phyloP scores from a whole-genome alignment of 2,888 invertebrate species.

The Caenorhabditis sulstoni region DNA sequence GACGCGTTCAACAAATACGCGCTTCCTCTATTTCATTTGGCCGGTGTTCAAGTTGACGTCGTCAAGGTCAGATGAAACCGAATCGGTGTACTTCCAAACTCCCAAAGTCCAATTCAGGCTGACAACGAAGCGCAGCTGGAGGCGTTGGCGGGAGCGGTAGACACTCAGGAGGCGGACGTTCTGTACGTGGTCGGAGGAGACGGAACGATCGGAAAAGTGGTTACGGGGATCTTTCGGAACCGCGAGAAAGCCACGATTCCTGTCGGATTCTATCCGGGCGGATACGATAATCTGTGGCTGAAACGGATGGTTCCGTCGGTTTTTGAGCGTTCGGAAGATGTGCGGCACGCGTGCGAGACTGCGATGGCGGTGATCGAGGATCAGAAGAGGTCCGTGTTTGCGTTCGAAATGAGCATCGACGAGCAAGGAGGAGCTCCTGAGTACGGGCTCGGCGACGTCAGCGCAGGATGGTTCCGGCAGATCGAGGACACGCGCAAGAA shows the following conservation, averaged over 20 bases:
- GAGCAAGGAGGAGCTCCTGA: constrained; percentile 21
- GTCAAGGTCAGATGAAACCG: constrained; percentile 46
- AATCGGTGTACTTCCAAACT: no score
- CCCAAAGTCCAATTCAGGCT: constrained; percentile 34
- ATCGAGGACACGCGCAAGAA: constrained; percentile 76
- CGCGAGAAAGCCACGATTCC: constrained; percentile 66
- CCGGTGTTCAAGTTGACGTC: constrained; percentile 76
- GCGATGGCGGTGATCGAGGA: constrained; percentile 79
- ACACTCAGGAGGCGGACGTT: constrained; percentile 76
- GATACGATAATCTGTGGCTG: constrained; percentile 70
- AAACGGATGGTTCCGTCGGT: constrained; percentile 65
- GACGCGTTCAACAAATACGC: constrained; percentile 76
- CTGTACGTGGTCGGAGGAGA: constrained; percentile 79
- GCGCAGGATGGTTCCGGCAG: constrained; percentile 77
- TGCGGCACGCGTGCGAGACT: constrained; percentile 74
- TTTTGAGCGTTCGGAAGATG: constrained; percentile 67
- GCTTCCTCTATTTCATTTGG: constrained; percentile 77
- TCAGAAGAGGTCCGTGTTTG: constrained; percentile 38
- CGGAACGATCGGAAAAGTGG: constrained; percentile 74
- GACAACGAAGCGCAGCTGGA: constrained; percentile 74
- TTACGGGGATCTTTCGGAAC: constrained; percentile 73
- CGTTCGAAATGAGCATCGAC: constrained; percentile 52
- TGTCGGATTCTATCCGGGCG: constrained; percentile 78
- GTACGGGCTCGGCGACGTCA: constrained; percentile 63
- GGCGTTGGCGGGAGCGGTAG: constrained; percentile 72